Conservation (phyloP, 2,888 invertebrate species). For the Epicampocera succincta region DNA sequence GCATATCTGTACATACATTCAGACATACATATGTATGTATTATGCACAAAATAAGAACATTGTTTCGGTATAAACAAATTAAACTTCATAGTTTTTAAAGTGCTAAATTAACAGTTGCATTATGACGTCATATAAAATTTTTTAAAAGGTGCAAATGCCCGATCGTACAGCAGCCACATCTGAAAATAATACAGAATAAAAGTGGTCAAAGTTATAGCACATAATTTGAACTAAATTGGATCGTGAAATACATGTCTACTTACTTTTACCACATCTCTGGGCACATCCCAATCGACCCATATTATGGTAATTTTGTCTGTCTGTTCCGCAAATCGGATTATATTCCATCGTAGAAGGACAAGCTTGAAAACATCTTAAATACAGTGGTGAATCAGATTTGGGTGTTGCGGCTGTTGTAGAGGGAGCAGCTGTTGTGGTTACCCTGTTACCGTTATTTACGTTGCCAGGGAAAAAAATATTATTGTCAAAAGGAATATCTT, state of each 20-base stretch:
- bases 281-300: slow-evolving; percentile 77
- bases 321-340: slow-evolving; percentile 80
- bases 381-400: slow-evolving; percentile 73
- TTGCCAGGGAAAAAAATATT: slow-evolving; percentile 22
- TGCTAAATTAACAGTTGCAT: not conserved
- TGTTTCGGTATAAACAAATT: too few species aligned
- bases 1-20: too few species aligned
- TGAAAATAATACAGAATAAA: slow-evolving; percentile 48
- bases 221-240: not conserved
- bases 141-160: slow-evolving; percentile 66
- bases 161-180: slow-evolving; percentile 67
- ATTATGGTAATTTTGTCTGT: slow-evolving; percentile 77
- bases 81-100: slow-evolving; percentile 2
- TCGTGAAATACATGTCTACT: slow-evolving; percentile 61
- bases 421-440: slow-evolving; percentile 33
- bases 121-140: slow-evolving; percentile 11
- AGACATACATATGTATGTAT: too few species aligned
- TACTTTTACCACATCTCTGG: slow-evolving; percentile 77
- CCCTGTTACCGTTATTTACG: slow-evolving; percentile 2
- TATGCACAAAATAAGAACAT: too few species aligned
- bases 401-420: slow-evolving; percentile 16
- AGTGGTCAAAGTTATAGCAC: not conserved
- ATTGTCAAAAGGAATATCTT: slow-evolving; percentile 36
- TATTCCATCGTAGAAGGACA: slow-evolving; percentile 79
- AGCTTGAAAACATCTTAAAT: slow-evolving; percentile 73